phyloP scores from a whole-genome alignment of 2,797 vertebrate species.

The Zalophus californianus region DNA sequence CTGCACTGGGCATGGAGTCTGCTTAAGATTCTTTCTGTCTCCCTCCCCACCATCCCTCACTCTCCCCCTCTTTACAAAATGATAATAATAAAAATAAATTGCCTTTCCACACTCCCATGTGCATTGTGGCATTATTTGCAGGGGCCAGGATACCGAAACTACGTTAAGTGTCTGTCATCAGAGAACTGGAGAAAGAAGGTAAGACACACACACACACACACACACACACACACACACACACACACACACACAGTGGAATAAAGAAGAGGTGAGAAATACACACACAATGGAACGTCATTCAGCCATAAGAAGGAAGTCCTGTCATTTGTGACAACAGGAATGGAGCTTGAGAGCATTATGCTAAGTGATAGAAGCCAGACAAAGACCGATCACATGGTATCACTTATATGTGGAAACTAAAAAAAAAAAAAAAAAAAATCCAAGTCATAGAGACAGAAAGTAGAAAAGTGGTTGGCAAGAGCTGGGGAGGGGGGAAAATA shows the following conservation, averaged over 20 bases:
- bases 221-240: not conserved
- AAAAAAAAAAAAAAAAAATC: not conserved
- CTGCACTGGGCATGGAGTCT: not conserved
- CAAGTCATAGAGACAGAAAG: not conserved
- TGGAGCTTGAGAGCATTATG: not conserved
- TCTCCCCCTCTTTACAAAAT: not conserved
- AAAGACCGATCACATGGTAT: not conserved
- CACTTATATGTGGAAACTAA: not conserved
- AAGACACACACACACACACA: not conserved
- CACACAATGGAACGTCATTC: not conserved
- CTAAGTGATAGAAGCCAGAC: not conserved
- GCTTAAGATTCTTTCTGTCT: not conserved
- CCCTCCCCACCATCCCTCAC: not conserved
- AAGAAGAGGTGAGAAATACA: not conserved
- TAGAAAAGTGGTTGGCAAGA: not conserved
- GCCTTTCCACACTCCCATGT: not conserved
- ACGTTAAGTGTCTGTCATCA: not conserved
- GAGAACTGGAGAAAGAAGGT: not conserved
- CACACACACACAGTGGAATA: not conserved
- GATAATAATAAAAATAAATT: not conserved
- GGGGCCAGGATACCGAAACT: not conserved
- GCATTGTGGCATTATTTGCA: not conserved
- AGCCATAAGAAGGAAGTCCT: not conserved
- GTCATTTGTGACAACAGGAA: not conserved
- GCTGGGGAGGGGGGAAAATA: not conserved